These are phyloP conservation scores for Spilogale gracilis DNA, from an alignment of 2,113 vertebrate genomes.

Conservation along the genomic window DNA sequence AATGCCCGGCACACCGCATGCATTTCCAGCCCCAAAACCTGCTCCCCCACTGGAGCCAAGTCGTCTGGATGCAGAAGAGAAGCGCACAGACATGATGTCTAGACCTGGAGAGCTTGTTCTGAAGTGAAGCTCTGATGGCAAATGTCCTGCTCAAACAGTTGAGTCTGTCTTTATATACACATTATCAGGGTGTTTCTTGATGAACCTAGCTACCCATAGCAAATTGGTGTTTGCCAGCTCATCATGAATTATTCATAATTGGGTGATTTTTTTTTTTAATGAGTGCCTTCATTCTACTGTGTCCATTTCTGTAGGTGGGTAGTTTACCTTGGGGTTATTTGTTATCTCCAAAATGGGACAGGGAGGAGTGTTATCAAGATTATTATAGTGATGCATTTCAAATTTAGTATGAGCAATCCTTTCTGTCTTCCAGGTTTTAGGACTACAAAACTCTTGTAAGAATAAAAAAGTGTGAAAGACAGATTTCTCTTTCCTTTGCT, in stretches of 20 bases:
- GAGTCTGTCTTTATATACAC: slow-evolving; percentile 76
- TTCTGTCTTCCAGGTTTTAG: slow-evolving; percentile 64
- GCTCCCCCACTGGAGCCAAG: slow-evolving; percentile 7
- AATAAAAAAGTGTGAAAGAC: slow-evolving; percentile 23
- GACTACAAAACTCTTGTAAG: slow-evolving; percentile 15
- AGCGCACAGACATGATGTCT: slow-evolving; percentile 79
- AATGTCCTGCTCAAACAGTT: neutral
- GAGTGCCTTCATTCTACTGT: slow-evolving; percentile 70
- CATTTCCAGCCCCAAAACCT: slow-evolving; percentile 83
- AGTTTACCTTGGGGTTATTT: slow-evolving; percentile 75
- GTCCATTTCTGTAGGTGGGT: slow-evolving; percentile 78
- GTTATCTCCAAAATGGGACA: slow-evolving; percentile 77
- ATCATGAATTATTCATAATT: slow-evolving; percentile 77
- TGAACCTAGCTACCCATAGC: slow-evolving; percentile 69
- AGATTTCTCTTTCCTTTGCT: slow-evolving; percentile 26
- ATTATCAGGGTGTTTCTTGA: slow-evolving; percentile 75
- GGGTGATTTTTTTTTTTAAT: slow-evolving; percentile 61
- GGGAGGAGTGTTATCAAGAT: slow-evolving; percentile 78
- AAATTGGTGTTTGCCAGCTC: slow-evolving; percentile 75
- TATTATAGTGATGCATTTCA: slow-evolving; percentile 76
- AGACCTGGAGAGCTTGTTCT: neutral
- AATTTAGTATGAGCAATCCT: slow-evolving; percentile 77
- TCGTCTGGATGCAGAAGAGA: slow-evolving; percentile 75
- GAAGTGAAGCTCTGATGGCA: neutral
- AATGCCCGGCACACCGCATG: slow-evolving; percentile 76